phyloP scores from a whole-genome alignment of 1,140 invertebrate species.

The Ylistrum balloti region DNA sequence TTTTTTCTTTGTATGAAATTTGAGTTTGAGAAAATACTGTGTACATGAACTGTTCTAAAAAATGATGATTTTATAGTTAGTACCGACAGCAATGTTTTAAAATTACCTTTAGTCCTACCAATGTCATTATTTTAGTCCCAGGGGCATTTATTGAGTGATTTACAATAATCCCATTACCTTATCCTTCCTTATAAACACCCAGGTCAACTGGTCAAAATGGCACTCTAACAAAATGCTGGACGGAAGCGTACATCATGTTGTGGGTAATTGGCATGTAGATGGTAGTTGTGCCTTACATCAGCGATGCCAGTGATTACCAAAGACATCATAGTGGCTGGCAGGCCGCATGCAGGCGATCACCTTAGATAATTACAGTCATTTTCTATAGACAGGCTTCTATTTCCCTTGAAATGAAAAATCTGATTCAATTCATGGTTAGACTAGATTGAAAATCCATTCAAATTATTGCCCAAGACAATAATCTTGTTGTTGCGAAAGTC shows the following conservation, averaged over 20 bases:
- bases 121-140: background rate
- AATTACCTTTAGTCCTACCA: background rate
- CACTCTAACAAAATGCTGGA: background rate
- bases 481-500: background rate
- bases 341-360: constrained; percentile 8
- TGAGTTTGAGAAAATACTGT: too few species aligned
- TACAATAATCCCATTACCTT: background rate
- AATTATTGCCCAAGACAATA: background rate
- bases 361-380: constrained; percentile 25
- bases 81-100: background rate
- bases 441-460: constrained; percentile 35
- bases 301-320: background rate
- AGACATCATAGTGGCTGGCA: background rate
- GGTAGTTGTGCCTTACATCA: background rate
- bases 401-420: constrained; percentile 31
- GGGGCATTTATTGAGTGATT: background rate
- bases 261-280: background rate
- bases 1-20: too few species aligned
- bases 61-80: too few species aligned
- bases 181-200: background rate
- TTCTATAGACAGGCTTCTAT: constrained; percentile 7
- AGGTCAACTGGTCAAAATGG: background rate
- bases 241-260: background rate
- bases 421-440: constrained; percentile 39
- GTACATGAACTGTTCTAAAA: too few species aligned